Evolutionary conservation across 2,888 invertebrate species (phyloP), one percentile per base, ranked within the genome.

Genomic region (Sesamia inferens): DNA sequence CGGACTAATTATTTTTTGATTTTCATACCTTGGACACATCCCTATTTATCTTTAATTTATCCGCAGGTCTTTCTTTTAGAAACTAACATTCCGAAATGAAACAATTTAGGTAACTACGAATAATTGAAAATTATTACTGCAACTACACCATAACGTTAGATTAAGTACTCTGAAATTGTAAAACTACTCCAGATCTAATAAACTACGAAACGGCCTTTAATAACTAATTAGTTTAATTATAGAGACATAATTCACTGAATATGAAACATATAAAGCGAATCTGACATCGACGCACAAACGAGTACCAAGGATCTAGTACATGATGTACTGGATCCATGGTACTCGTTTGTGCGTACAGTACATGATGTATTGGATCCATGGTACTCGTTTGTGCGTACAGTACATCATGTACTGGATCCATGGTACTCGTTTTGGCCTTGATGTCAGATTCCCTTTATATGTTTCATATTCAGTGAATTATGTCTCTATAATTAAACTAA

Each of bases 141-240:
- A 78, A 47, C 13, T 42, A 5, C 51, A 51, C 5, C 4, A 7
- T 59, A 39, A 58, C 22, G 19, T 44, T 10, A 51, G 14, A 76
- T 47, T 62, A 31, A 10, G 13, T n/a, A 76, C 31, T 19, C 13
- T 24, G 11, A 57, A 11, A 44, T 59, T 7, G 31, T 5, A 24
- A 19, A 47, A 44, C 42, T 58, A n/a, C 57, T 57, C 19, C 47
- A 76, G 44, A 76, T 44, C 31, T 14, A 76, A 67, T 62, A 55
- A 48, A 51, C 24, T 13, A 71, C 61, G 55, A 78, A 78, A 70
- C 13, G 6, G 24, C 54, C 48, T 61, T 78, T 62, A 63, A 3
- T 48, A 72, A 64, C 39, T 11, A 48, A 55, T 44, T 47, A 59
- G 63, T 80, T 68, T 57, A 54, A 54, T 13, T 31, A 10, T 31